Percentiles rank a stretch among this genome's conserved stretches.
Evolutionary conservation across 2,888 invertebrate genomes (phyloP).

Genomic region (Petrophora chlorosata): DNA sequence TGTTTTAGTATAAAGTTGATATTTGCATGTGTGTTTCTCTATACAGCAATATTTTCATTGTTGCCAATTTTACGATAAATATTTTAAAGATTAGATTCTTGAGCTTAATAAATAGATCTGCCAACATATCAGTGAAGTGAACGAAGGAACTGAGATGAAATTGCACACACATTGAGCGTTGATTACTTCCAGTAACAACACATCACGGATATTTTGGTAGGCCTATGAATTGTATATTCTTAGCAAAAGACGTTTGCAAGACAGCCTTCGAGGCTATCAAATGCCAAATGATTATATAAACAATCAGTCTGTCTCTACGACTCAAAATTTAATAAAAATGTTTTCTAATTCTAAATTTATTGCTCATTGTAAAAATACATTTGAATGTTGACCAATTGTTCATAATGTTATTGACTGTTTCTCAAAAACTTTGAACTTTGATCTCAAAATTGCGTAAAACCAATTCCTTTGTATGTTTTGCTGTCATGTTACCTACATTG

Average conservation of each 20-base stretch:
- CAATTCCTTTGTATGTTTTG: slow-evolving; percentile 10
- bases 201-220: not conserved
- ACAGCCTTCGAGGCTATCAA: slow-evolving; percentile 7
- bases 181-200: not conserved
- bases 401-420: slow-evolving; percentile 21
- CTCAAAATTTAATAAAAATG: slow-evolving; percentile 35
- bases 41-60: slow-evolving; percentile 62
- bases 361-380: slow-evolving; percentile 47
- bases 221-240: not conserved
- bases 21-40: slow-evolving; percentile 35
- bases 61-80: slow-evolving; percentile 66
- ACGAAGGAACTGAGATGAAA: too few relatives aligned
- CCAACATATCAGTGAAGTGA: slow-evolving; percentile 3
- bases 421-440: slow-evolving; percentile 13
- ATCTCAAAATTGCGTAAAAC: slow-evolving; percentile 21
- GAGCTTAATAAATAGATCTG: slow-evolving; percentile 34
- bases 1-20: slow-evolving; percentile 29
- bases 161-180: too few relatives aligned
- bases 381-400: slow-evolving; percentile 41
- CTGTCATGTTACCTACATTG: slow-evolving; percentile 18
- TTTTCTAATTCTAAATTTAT: slow-evolving; percentile 40
- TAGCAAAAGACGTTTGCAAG: slow-evolving; percentile 9
- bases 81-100: slow-evolving; percentile 37
- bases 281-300: slow-evolving; percentile 30
- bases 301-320: slow-evolving; percentile 22